Evolutionary conservation across 23 tunicate species (phyloP).

Genomic region (Halocynthia aurantium): DNA sequence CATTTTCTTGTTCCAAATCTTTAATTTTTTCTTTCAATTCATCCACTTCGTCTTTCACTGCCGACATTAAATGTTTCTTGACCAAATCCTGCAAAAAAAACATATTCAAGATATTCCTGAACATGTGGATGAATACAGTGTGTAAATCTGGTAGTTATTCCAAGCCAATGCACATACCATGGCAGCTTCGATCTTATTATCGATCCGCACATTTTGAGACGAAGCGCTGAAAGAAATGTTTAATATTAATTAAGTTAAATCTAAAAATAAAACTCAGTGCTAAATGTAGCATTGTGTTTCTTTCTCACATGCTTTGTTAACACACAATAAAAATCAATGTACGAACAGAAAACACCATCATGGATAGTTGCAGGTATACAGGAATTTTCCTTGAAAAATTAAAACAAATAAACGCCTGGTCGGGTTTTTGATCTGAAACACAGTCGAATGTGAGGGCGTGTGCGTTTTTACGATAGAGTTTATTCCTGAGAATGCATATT

Average conservation of each 20-base stretch:
- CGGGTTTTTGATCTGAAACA: too few species aligned
- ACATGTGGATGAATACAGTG: neutral
- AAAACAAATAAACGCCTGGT: too few species aligned
- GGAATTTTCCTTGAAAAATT: too few species aligned
- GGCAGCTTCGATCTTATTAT: conserved; percentile 87
- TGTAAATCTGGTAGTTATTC: conserved; percentile 1
- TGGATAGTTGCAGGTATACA: too few species aligned
- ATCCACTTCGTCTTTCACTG: conserved; percentile 81
- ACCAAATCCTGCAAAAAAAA: conserved; percentile 50
- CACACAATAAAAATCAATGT: too few species aligned
- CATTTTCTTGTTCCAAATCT: conserved; percentile 38
- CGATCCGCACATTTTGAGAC: conserved; percentile 45
- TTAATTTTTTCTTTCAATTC: conserved; percentile 69
- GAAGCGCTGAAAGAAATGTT: conserved; percentile 40
- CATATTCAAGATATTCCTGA: neutral
- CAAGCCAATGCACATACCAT: conserved; percentile 39
- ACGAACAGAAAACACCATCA: too few species aligned
- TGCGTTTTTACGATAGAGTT: too few species aligned
- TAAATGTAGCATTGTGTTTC: too few species aligned
- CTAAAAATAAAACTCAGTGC: too few species aligned
- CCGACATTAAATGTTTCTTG: conserved; percentile 75
- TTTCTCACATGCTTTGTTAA: too few species aligned
- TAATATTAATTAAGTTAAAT: neutral
- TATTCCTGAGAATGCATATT: too few species aligned
- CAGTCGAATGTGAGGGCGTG: too few species aligned